These are phyloP conservation scores for Trypoxylon attenuatum DNA, from an alignment of 2,888 invertebrate species.

Conservation along the genomic window DNA sequence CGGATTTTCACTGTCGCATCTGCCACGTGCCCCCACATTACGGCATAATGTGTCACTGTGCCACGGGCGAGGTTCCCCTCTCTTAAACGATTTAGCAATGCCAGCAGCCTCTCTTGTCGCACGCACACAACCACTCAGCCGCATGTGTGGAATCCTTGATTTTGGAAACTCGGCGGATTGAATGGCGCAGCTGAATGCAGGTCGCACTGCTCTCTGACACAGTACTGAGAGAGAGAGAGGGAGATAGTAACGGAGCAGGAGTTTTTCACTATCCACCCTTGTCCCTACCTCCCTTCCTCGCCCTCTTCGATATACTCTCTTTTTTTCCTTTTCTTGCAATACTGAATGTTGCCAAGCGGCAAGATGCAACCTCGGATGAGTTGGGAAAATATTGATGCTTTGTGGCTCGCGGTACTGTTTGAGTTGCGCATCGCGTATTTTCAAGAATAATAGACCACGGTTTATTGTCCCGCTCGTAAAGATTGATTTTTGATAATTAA, in stretches of 20 bases:
- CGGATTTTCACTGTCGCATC: slow-evolving; percentile 66
- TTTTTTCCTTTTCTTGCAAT: slow-evolving; percentile 34
- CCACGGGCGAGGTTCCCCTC: slow-evolving; percentile 53
- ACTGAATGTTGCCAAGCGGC: slow-evolving; percentile 41
- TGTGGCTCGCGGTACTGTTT: slow-evolving; percentile 35
- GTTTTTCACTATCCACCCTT: slow-evolving; percentile 51
- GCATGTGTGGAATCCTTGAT: slow-evolving; percentile 66
- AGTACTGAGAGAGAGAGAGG: slow-evolving; percentile 12
- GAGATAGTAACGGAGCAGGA: slow-evolving; percentile 29
- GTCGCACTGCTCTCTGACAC: slow-evolving; percentile 49
- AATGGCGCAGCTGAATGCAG: slow-evolving; percentile 71
- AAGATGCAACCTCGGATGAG: slow-evolving; percentile 67
- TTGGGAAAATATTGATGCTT: slow-evolving; percentile 54
- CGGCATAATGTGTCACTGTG: slow-evolving; percentile 73
- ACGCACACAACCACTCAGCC: slow-evolving; percentile 17
- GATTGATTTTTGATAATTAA: background rate
- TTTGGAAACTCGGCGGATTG: slow-evolving; percentile 68
- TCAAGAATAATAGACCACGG: slow-evolving; percentile 31
- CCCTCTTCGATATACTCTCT: slow-evolving; percentile 18
- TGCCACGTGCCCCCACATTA: slow-evolving; percentile 72
- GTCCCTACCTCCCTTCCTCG: slow-evolving; percentile 19
- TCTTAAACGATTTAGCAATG: slow-evolving; percentile 46
- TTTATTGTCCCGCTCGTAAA: slow-evolving; percentile 14
- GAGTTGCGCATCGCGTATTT: slow-evolving; percentile 27
- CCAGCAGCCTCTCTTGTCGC: slow-evolving; percentile 42